These are phyloP conservation scores for Ophioderma brevispina DNA, from an alignment of 35 echinoderm and acorn worm species.

Conservation along the genomic window DNA sequence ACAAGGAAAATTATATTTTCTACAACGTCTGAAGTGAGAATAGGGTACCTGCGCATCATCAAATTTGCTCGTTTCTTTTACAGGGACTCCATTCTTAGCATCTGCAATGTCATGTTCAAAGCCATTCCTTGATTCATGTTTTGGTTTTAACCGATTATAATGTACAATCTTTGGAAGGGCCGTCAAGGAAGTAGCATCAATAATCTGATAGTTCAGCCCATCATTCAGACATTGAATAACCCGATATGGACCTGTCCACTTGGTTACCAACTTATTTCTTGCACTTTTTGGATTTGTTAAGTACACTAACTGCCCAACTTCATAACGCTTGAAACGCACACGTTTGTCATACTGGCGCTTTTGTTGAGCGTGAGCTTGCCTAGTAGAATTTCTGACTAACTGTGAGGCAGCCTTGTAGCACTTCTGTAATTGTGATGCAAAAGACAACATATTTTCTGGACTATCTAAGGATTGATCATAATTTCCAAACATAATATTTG, in stretches of 20 bases:
- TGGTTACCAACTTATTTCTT: not conserved
- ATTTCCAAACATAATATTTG: not conserved
- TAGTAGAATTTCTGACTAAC: not conserved
- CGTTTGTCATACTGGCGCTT: constrained; percentile 18
- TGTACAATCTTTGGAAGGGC: constrained; percentile 3
- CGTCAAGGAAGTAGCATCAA: not conserved
- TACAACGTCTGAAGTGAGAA: not conserved
- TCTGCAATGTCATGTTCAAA: not conserved
- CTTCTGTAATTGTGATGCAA: not conserved
- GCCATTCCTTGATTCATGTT: not conserved
- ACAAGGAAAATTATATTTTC: not conserved
- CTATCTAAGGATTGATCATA: not conserved
- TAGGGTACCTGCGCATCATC: not conserved
- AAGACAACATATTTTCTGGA: not conserved
- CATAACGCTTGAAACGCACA: not conserved
- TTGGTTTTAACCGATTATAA: constrained; percentile 30
- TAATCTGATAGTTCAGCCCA: no score
- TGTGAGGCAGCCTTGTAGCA: constrained; percentile 14
- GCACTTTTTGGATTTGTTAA: constrained; percentile 7
- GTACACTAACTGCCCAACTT: constrained; percentile 27
- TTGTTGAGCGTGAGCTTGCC: not conserved
- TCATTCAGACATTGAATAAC: not conserved
- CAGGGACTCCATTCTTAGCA: not conserved
- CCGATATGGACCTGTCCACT: constrained; percentile 46
- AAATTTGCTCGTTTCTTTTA: not conserved